phyloP scores from a whole-genome alignment of 2,888 invertebrate species.

The Hipparchia semele region DNA sequence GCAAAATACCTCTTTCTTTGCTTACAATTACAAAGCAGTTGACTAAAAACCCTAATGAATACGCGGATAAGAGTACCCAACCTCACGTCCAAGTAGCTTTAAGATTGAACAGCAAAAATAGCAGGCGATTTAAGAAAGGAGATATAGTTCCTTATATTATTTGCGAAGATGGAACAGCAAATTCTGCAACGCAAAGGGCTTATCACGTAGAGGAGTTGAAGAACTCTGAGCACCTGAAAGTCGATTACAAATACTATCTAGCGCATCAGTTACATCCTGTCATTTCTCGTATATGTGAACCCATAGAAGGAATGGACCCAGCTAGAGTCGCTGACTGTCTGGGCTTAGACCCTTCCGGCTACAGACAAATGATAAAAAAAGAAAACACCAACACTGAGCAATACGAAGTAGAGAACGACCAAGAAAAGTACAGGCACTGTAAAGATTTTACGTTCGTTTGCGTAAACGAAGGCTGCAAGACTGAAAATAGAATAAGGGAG shows the following conservation, averaged over 20 bases:
- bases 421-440: constrained; percentile 82
- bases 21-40: constrained; percentile 96
- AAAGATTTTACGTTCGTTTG: constrained; percentile 87
- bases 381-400: constrained; percentile 72
- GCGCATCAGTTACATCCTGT: constrained; percentile 98
- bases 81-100: constrained; percentile 95
- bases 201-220: constrained; percentile 97
- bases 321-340: constrained; percentile 95
- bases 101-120: constrained; percentile 90
- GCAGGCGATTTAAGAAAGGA: constrained; percentile 93
- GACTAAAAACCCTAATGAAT: constrained; percentile 96
- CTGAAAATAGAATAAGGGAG: constrained; percentile 78
- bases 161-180: constrained; percentile 93
- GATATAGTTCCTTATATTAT: constrained; percentile 98
- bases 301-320: constrained; percentile 96
- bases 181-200: constrained; percentile 93
- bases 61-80: constrained; percentile 90
- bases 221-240: constrained; percentile 85
- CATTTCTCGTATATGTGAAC: constrained; percentile 96
- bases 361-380: constrained; percentile 70
- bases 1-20: constrained; percentile 88
- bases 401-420: constrained; percentile 76
- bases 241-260: constrained; percentile 96
- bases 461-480: constrained; percentile 81
- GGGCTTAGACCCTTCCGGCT: constrained; percentile 86